Percentiles rank a stretch among this genome's conserved stretches.
Evolutionary conservation across 1,140 invertebrate species (phyloP).

Genomic region (Aradophagus sp.): DNA sequence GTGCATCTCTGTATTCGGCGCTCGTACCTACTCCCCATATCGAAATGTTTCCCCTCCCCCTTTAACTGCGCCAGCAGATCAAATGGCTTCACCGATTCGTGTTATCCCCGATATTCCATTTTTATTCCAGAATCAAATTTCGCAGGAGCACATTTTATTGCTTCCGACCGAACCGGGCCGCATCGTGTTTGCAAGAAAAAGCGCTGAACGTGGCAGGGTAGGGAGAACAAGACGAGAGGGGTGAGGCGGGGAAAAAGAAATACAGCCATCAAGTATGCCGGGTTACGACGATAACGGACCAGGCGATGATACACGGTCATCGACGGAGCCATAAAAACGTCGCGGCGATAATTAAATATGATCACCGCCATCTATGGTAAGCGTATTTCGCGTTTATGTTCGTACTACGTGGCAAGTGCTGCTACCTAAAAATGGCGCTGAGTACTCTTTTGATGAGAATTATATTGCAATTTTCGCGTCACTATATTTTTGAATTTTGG

Average conservation of each 20-base stretch:
- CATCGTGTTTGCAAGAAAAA: constrained; percentile 29
- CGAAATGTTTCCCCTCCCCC: constrained; percentile 71
- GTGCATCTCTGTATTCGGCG: constrained; percentile 70
- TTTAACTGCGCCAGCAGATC: constrained; percentile 66
- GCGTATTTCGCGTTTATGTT: constrained; percentile 13
- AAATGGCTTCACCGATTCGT: constrained; percentile 76
- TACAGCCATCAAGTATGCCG: constrained; percentile 31
- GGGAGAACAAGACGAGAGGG: background rate
- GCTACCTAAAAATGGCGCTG: too few relatives aligned
- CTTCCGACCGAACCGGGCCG: constrained; percentile 39
- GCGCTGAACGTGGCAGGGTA: constrained; percentile 1
- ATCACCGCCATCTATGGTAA: constrained; percentile 8
- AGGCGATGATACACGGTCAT: constrained; percentile 29
- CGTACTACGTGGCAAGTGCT: too few relatives aligned
- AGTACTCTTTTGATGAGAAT: too few relatives aligned
- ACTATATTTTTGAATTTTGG: too few relatives aligned
- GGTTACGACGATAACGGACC: constrained; percentile 39
- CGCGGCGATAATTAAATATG: constrained; percentile 21
- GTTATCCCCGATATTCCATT: constrained; percentile 73
- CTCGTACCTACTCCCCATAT: constrained; percentile 72
- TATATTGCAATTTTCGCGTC: too few relatives aligned
- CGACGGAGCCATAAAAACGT: constrained; percentile 18
- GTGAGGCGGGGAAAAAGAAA: constrained; percentile 7
- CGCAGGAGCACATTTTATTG: constrained; percentile 65
- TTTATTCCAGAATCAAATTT: constrained; percentile 75